These are phyloP conservation scores for Ochropleura plecta DNA, from an alignment of 2,888 invertebrate species.

Conservation along the genomic window DNA sequence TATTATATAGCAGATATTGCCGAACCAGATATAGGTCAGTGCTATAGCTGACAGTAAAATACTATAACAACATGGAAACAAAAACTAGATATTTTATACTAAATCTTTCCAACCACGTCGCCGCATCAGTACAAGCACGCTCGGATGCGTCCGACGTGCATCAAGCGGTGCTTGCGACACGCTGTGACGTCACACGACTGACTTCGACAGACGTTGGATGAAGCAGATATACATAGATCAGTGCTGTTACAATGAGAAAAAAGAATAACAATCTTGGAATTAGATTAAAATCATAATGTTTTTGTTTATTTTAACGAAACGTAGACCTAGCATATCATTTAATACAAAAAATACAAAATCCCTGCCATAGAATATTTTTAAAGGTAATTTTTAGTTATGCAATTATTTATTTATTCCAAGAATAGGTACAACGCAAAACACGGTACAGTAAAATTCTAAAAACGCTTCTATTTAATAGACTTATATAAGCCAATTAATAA, in stretches of 20 bases:
- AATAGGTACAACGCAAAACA: neutral
- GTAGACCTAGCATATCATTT: neutral
- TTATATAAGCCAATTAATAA: too few species aligned
- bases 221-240: slow-evolving; percentile 28
- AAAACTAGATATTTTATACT: neutral
- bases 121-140: slow-evolving; percentile 8
- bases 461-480: neutral
- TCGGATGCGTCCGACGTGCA: slow-evolving; percentile 23
- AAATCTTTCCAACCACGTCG: neutral
- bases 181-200: slow-evolving; percentile 25
- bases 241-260: slow-evolving; percentile 1
- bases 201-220: slow-evolving; percentile 32
- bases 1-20: neutral
- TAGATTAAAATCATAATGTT: neutral
- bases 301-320: neutral
- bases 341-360: neutral
- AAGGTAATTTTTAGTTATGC: neutral
- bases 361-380: neutral
- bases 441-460: neutral
- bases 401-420: neutral
- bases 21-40: neutral
- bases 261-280: neutral
- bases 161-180: slow-evolving; percentile 37
- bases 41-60: neutral
- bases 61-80: neutral